A percentile compares a stretch with the other conserved stretches of the same genome.
These are phyloP conservation scores for Lomographa bimaculata DNA, from an alignment of 2,888 invertebrate genomes.

Conservation along the genomic window DNA sequence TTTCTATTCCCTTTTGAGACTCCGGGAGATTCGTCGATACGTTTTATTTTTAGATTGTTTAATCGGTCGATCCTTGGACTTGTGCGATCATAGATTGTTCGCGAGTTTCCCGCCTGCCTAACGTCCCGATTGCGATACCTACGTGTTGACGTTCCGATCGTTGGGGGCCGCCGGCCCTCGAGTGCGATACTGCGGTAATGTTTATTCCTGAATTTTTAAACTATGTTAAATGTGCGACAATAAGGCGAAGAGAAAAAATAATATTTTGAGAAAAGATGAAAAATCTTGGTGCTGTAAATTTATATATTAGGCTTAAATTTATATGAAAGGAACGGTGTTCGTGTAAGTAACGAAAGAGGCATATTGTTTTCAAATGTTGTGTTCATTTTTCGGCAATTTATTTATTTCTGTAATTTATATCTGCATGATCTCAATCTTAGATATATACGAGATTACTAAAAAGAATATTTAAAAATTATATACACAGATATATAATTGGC, in stretches of 20 bases:
- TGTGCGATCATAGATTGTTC: conserved; percentile 50
- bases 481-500: conserved; percentile 79
- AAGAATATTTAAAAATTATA: conserved; percentile 58
- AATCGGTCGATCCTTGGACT: conserved; percentile 61
- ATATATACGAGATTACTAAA: conserved; percentile 82
- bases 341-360: conserved; percentile 81
- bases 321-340: conserved; percentile 76
- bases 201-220: conserved; percentile 76
- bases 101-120: conserved; percentile 39
- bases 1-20: conserved; percentile 35
- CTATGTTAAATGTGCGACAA: conserved; percentile 81
- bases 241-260: conserved; percentile 79
- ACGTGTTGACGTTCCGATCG: conserved; percentile 62
- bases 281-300: conserved; percentile 84
- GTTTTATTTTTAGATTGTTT: conserved; percentile 50
- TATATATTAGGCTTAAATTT: conserved; percentile 83
- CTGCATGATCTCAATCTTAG: conserved; percentile 82
- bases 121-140: conserved; percentile 40
- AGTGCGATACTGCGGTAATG: conserved; percentile 79
- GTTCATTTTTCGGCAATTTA: conserved; percentile 81
- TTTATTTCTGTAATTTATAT: conserved; percentile 76
- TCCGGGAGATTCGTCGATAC: conserved; percentile 45
- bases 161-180: conserved; percentile 42
- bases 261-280: conserved; percentile 81
- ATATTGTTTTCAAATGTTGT: conserved; percentile 78